Evolutionary conservation across 2,888 invertebrate genomes (phyloP), one percentile per base, ranked within the genome.

Genomic region (Caenorhabditis sp.): DNA sequence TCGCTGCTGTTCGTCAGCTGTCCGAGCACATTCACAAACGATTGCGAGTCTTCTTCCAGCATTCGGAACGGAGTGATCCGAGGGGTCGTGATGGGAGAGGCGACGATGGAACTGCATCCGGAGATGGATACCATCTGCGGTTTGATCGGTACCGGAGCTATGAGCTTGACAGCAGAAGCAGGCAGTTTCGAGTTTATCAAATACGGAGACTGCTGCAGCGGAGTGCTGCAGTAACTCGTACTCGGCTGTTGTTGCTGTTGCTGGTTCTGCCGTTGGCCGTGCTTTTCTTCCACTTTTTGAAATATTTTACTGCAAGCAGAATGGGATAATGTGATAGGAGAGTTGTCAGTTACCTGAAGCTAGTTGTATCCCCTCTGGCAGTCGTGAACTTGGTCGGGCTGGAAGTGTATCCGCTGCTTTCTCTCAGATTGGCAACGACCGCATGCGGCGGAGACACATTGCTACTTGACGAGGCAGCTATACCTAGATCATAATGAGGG

Each of bases 331-430:
- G 13, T 15, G 7, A n/a, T 20, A 9, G 6, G 1, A 20, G 13
- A 26, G 35, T 39, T 6, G n/a, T n/a, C 11, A n/a, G n/a, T n/a
- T 30, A 83, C 83, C 81, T 83, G 43, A 83, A 83, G 22, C 80
- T 80, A 2, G 74, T 73, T 3, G 78, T 71, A 11, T 81, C 81
- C 26, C 83, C 83, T 48, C 70, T 72, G 5, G 82, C 73, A 13
- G 70, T 82, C 1, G 82, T 83, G 71, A 83, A 83, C 58, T 83
- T 83, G 2, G 83, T 83, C 6, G 83, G 83, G 50, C 83, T 83
- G 13, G 70, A 80, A 65, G 73, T 80, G 50, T 78, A 79, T 13
- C 77, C 52, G 17, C 66, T 72, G 22, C 52, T 59, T 26, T 70
- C 78, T 32, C 56, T 52, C 20, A 82, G 20, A 37, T 72, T 75